phyloP scores from a whole-genome alignment of 2,113 vertebrate species.

The Neodontobutis hainanensis region DNA sequence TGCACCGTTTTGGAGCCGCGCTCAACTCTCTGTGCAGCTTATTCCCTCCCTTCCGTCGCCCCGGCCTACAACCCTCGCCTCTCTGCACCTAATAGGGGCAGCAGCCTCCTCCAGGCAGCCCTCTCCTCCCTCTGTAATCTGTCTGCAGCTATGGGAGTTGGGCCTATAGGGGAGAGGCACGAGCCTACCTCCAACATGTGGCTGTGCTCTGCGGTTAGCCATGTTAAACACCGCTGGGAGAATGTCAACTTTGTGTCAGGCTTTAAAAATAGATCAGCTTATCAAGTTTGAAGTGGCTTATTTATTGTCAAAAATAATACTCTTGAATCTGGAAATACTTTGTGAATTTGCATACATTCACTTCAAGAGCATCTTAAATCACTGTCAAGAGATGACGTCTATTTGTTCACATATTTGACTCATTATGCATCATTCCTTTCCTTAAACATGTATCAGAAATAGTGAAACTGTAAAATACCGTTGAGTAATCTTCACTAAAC shows the following conservation, averaged over 20 bases:
- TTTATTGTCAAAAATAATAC: constrained; percentile 16
- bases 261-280: constrained; percentile 17
- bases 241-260: constrained; percentile 62
- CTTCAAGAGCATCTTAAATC: not conserved
- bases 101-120: constrained; percentile 65
- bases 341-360: constrained; percentile 15
- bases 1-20: constrained; percentile 76
- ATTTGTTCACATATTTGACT: constrained; percentile 23
- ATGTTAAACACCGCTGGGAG: constrained; percentile 33
- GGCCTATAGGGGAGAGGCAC: constrained; percentile 46
- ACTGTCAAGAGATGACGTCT: constrained; percentile 5
- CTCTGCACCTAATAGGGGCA: constrained; percentile 69
- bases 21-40: constrained; percentile 76
- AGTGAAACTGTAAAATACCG: no score
- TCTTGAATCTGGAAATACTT: constrained; percentile 10
- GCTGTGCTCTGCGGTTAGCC: constrained; percentile 31
- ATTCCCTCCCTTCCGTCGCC: constrained; percentile 58
- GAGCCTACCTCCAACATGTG: constrained; percentile 73
- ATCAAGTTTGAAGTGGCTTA: constrained; percentile 15
- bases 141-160: constrained; percentile 67
- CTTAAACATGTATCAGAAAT: no score
- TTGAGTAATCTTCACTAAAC: no score
- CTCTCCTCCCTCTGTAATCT: constrained; percentile 78
- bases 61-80: constrained; percentile 62
- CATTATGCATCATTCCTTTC: constrained; percentile 4